phyloP scores from a whole-genome alignment of 2,888 invertebrate genomes.

The Quadroppia sp. region DNA sequence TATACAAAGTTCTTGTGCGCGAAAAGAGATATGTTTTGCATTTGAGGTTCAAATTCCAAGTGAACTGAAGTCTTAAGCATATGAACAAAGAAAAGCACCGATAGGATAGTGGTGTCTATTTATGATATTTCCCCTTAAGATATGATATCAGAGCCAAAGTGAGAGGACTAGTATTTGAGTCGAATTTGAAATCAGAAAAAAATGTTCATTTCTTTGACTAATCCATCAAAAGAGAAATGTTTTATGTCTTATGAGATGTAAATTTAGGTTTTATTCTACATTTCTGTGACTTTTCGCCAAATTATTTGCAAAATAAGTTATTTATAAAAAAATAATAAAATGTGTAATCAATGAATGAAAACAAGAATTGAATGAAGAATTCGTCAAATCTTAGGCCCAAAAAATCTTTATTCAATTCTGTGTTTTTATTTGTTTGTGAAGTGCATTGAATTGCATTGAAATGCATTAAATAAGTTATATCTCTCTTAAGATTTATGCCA shows the following conservation, averaged over 20 bases:
- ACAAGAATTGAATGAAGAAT: too few relatives aligned
- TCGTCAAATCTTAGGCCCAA: too few relatives aligned
- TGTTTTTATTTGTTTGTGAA: conserved; percentile 1
- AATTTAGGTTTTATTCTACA: background rate
- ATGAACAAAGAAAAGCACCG: too few relatives aligned
- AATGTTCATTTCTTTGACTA: background rate
- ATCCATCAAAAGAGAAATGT: background rate
- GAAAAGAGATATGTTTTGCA: background rate
- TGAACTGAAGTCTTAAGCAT: too few relatives aligned
- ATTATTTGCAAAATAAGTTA: background rate
- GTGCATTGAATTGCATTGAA: background rate
- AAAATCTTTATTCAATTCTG: too few relatives aligned
- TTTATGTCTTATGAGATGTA: background rate
- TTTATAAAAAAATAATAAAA: too few relatives aligned
- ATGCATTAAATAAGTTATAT: conserved; percentile 23
- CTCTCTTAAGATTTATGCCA: conserved; percentile 11
- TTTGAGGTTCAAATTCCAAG: conserved; percentile 1
- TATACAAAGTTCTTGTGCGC: background rate
- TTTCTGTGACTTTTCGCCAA: background rate
- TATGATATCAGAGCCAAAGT: too few relatives aligned
- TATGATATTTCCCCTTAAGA: too few relatives aligned
- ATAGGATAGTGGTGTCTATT: too few relatives aligned
- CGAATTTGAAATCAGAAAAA: too few relatives aligned
- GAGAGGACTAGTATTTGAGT: too few relatives aligned
- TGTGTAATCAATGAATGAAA: too few relatives aligned